Percentiles rank a stretch among this genome's conserved stretches.
phyloP scores from a whole-genome alignment of 2,797 vertebrate species.

The Falco berigora region DNA sequence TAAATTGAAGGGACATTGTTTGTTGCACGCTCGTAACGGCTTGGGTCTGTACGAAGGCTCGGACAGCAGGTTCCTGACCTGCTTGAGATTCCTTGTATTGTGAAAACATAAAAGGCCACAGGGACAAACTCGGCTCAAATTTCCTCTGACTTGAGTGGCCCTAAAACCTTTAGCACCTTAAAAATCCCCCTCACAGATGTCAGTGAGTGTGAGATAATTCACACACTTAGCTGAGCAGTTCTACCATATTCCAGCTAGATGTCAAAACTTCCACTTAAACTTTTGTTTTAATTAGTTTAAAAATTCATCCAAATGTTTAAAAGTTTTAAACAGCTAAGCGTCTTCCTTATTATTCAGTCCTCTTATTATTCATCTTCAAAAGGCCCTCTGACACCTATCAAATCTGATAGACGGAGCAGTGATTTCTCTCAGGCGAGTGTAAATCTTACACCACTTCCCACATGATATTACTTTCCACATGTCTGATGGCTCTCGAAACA shows the following conservation, averaged over 20 bases:
- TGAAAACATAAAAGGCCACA: background rate
- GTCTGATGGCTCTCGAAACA: constrained; percentile 60
- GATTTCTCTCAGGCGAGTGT: constrained; percentile 49
- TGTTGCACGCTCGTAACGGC: background rate
- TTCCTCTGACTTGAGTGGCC: background rate
- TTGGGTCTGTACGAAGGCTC: background rate
- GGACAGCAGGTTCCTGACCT: background rate
- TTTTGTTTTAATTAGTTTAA: constrained; percentile 49
- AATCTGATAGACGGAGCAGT: constrained; percentile 55
- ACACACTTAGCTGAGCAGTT: background rate
- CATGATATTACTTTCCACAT: constrained; percentile 50
- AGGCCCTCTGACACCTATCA: constrained; percentile 61
- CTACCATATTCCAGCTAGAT: background rate
- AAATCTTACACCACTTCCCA: constrained; percentile 54
- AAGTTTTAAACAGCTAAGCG: constrained; percentile 27
- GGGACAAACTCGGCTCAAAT: background rate
- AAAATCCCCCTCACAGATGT: background rate
- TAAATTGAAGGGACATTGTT: background rate
- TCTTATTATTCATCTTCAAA: constrained; percentile 55
- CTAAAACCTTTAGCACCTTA: background rate
- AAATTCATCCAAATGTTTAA: constrained; percentile 41
- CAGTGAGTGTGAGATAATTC: background rate
- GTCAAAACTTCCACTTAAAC: constrained; percentile 38
- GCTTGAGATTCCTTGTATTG: background rate
- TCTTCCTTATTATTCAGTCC: constrained; percentile 39